Percentiles rank a stretch among this genome's conserved stretches.
These are phyloP conservation scores for Odontocolon sp. DNA, from an alignment of 2,888 invertebrate species.

Conservation along the genomic window DNA sequence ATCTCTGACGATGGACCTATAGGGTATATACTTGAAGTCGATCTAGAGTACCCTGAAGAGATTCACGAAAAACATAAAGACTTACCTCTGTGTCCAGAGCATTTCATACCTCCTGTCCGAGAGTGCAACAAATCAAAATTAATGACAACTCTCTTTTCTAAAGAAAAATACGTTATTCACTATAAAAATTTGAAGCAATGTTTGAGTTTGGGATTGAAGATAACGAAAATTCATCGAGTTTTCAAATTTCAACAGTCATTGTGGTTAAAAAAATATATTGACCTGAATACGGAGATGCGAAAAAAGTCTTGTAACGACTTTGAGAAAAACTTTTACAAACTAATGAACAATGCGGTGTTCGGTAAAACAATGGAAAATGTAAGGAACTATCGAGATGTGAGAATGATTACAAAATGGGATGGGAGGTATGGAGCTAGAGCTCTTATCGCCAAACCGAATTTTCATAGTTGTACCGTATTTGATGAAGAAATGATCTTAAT, in stretches of 20 bases:
- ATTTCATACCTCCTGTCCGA: no score
- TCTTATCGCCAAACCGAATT: constrained; percentile 72
- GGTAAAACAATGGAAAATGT: no score
- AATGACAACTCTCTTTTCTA: background rate
- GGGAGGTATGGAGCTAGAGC: no score
- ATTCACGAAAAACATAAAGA: background rate
- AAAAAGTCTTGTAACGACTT: no score
- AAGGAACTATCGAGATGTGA: constrained; percentile 71
- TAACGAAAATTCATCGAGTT: constrained; percentile 72
- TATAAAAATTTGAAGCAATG: no score
- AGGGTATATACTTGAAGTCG: background rate
- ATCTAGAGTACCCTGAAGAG: no score
- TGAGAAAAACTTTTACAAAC: no score
- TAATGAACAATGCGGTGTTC: no score
- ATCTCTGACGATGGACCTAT: background rate
- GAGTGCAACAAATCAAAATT: no score
- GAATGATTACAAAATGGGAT: no score
- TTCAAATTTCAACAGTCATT: no score
- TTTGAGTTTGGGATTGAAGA: no score
- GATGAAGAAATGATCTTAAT: constrained; percentile 74
- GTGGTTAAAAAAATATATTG: constrained; percentile 76
- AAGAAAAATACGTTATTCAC: constrained; percentile 67
- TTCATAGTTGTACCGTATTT: constrained; percentile 70
- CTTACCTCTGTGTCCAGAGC: background rate
- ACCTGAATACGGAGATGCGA: constrained; percentile 79